Conservation (phyloP, 2,888 invertebrate species). For the Ichneumon xanthorius region DNA sequence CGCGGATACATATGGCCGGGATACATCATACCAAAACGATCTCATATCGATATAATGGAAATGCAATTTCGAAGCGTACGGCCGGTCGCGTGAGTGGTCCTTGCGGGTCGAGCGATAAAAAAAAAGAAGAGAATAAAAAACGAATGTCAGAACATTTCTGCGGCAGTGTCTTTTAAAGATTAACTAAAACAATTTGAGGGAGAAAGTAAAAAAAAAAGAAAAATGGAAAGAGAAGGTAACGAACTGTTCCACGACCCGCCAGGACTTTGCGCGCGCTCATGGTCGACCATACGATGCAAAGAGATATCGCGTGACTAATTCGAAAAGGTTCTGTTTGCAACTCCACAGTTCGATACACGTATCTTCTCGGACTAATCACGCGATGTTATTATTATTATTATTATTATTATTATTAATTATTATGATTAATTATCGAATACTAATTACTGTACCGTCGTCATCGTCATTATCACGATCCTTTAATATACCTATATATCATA, state of each 20-base stretch:
- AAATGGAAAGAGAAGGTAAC: conserved; percentile 5
- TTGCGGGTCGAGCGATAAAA: conserved; percentile 57
- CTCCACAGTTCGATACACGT: background rate
- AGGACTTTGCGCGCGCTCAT: conserved; percentile 70
- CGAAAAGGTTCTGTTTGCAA: conserved; percentile 27
- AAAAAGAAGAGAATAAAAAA: conserved; percentile 19
- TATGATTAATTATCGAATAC: conserved; percentile 72
- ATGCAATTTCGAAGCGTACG: conserved; percentile 78
- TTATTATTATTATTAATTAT: conserved; percentile 66
- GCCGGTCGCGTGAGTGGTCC: conserved; percentile 67
- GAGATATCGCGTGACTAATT: conserved; percentile 74
- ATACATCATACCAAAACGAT: conserved; percentile 83
- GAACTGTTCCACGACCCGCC: conserved; percentile 62
- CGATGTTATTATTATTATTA: conserved; percentile 70
- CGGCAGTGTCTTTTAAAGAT: conserved; percentile 30
- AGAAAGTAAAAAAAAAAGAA: conserved; percentile 1
- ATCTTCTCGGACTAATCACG: conserved; percentile 62
- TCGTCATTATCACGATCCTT: conserved; percentile 72
- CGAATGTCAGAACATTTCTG: conserved; percentile 27
- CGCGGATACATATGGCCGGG: conserved; percentile 79
- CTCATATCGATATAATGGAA: conserved; percentile 82
- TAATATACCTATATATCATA: conserved; percentile 53
- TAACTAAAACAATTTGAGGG: background rate
- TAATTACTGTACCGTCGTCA: conserved; percentile 71
- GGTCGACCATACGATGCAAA: conserved; percentile 78